Percentiles rank a stretch among this genome's conserved stretches.
Evolutionary conservation across 2,113 vertebrate genomes (phyloP).

Genomic region (Sarotherodon lohbergeri): DNA sequence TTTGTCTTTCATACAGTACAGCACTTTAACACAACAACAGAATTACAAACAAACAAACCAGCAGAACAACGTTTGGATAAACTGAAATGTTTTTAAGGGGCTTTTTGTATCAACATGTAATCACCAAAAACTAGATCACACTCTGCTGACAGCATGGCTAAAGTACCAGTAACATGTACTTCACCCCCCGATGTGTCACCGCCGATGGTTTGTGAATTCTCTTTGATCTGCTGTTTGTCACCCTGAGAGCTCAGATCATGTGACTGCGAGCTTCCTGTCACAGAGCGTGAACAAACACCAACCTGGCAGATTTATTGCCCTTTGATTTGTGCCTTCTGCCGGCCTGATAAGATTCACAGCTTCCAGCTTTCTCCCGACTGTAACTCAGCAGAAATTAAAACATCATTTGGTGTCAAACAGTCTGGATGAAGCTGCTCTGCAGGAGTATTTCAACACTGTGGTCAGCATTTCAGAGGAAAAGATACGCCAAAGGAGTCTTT

Average conservation of each 20-base stretch:
- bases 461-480: background rate
- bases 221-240: background rate
- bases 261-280: background rate
- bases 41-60: background rate
- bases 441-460: background rate
- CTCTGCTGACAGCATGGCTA: background rate
- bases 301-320: background rate
- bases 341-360: background rate
- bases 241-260: background rate
- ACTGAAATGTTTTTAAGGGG: background rate
- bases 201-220: background rate
- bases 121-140: background rate
- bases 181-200: background rate
- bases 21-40: background rate
- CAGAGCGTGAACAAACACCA: background rate
- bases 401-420: background rate
- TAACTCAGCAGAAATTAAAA: background rate
- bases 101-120: background rate
- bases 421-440: background rate
- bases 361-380: accelerated
- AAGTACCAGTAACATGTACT: background rate
- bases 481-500: accelerated
- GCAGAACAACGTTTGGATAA: background rate
- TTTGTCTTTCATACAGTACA: background rate
- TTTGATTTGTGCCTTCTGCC: background rate